Evolutionary conservation across 2,888 invertebrate species (phyloP).

Genomic region (Panzeria rudis): DNA sequence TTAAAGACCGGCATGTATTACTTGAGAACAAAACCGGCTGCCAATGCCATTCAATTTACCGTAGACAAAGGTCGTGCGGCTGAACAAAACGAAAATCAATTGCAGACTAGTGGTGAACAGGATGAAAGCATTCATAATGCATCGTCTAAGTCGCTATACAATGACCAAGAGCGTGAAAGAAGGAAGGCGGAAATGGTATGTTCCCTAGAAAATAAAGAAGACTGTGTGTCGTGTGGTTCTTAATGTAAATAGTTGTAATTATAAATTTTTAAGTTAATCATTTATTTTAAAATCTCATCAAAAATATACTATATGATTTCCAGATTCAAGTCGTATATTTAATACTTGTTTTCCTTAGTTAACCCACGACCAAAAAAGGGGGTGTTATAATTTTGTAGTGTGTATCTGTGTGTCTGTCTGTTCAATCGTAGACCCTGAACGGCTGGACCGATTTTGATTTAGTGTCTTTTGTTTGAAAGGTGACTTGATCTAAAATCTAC

Average conservation of each 20-base stretch:
- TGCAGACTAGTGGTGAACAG: slow-evolving; percentile 71
- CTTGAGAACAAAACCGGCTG: slow-evolving; percentile 97
- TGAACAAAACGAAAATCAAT: slow-evolving; percentile 18
- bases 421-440: too few species aligned
- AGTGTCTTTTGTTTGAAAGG: too few species aligned
- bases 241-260: slow-evolving; percentile 83
- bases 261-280: neutral
- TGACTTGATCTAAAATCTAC: too few species aligned
- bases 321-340: neutral
- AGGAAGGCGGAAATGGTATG: slow-evolving; percentile 93
- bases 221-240: slow-evolving; percentile 94
- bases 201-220: slow-evolving; percentile 94
- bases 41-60: slow-evolving; percentile 98
- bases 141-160: slow-evolving; percentile 32
- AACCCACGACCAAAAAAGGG: too few species aligned
- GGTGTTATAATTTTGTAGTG: too few species aligned
- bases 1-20: slow-evolving; percentile 99
- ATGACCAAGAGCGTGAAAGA: slow-evolving; percentile 82
- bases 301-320: neutral
- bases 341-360: neutral
- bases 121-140: too few species aligned
- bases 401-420: too few species aligned
- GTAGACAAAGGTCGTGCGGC: slow-evolving; percentile 92
- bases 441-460: too few species aligned
- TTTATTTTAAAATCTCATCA: neutral